Evolutionary conservation across 2,888 invertebrate species (phyloP).

Genomic region (Lamproptera curius): DNA sequence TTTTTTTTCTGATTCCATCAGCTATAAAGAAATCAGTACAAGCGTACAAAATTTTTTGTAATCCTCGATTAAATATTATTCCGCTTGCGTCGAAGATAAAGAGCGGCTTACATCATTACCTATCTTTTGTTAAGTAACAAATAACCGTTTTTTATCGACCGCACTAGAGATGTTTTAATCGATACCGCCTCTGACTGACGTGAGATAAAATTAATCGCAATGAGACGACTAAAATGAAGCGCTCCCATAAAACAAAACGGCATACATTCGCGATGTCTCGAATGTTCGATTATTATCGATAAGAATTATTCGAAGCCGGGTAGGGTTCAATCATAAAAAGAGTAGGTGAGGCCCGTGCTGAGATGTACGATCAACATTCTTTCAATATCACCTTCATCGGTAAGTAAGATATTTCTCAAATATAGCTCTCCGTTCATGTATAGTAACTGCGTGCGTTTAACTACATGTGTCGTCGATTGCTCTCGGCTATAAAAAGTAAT

Average conservation of each 20-base stretch:
- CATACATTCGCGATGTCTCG: constrained; percentile 19
- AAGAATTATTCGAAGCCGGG: constrained; percentile 14
- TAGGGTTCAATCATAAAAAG: constrained; percentile 9
- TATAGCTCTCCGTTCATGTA: background rate
- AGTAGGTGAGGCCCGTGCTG: background rate
- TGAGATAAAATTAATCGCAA: constrained; percentile 34
- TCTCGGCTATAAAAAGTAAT: too few relatives aligned
- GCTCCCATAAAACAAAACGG: constrained; percentile 18
- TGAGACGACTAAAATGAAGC: constrained; percentile 25
- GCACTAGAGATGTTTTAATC: constrained; percentile 18
- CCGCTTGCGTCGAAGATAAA: constrained; percentile 1
- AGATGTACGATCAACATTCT: constrained; percentile 7
- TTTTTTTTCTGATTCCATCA: too few relatives aligned
- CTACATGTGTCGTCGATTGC: too few relatives aligned
- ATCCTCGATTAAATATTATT: constrained; percentile 11
- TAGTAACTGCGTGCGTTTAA: too few relatives aligned
- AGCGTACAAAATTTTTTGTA: constrained; percentile 6
- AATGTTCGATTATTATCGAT: constrained; percentile 17
- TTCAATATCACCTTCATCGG: background rate
- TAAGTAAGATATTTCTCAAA: background rate
- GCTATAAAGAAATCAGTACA: constrained; percentile 1
- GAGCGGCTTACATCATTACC: constrained; percentile 13
- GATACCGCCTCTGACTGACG: constrained; percentile 22
- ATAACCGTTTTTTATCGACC: constrained; percentile 17
- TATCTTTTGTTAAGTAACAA: constrained; percentile 21